Base-by-base conservation (phyloP, 1,140 invertebrate genomes). In the Drosophila kepulauana region DNA sequence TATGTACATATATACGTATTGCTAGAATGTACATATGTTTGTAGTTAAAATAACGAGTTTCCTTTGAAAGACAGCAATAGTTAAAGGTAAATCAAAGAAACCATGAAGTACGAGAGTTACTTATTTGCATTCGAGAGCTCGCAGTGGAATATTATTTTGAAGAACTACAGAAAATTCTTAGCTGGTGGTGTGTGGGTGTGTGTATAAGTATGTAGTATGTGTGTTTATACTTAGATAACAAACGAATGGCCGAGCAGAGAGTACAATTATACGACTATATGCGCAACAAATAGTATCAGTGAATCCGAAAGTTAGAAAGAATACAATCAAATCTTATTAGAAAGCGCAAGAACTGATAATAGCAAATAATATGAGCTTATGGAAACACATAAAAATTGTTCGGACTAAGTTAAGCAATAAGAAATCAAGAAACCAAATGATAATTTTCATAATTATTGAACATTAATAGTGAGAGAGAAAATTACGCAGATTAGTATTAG, bases 391-490 rank as follows among this genome's bases (percentile, higher is more conserved):
- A 25, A 57, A 73, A 57, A 45, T 38, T 2, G 6, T 13, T 30
- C 30, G 10, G 49, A 54, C 43, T 51, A 56, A 54, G 57, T 11
- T 41, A 65, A 45, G 33, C 57, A 4, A 62, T 15, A 16, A 59
- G 16, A 45, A 64, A 63, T 35, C 41, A 68, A 8, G 52, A 41
- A 10, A 38, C 35, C 35, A 45, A 43, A 65, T 59, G 1, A 54
- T 48, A 38, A 52, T 45, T 46, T 11, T 41, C 41, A n/a, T 65
- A 38, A 7, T 8, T 48, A 20, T 61, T 61, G 7, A 20, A 43
- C 57, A 82, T 79, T 77, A 82, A 72, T 86, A 75, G 63, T 65
- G 75, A 86, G 71, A 74, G 41, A 74, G 66, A 76, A 48, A 72
- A 71, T 35, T 71, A 75, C 73, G 73, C 67, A 65, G 68, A 72